A percentile compares a stretch with the other conserved stretches of the same genome.
Evolutionary conservation across 2,797 vertebrate species (phyloP).

Genomic region (Alauda arvensis): DNA sequence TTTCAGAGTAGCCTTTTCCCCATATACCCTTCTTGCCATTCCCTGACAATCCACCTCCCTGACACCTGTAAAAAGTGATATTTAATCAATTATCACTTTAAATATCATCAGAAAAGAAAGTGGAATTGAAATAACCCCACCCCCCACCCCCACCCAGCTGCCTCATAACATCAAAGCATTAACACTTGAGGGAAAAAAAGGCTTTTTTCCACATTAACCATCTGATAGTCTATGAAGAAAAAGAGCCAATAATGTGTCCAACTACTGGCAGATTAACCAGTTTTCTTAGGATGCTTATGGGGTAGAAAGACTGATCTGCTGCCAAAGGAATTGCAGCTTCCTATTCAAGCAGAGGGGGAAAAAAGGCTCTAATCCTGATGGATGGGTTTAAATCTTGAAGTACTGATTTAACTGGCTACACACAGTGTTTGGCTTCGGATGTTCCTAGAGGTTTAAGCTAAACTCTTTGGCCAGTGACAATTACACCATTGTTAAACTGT

Average conservation of each 20-base stretch:
- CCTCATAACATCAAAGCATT: background rate
- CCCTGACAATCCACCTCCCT: background rate
- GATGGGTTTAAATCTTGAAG: background rate
- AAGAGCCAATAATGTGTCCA: background rate
- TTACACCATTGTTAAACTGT: background rate
- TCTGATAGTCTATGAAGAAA: background rate
- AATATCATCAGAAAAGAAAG: background rate
- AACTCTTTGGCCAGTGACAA: background rate
- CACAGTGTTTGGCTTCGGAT: background rate
- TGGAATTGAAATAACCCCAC: background rate
- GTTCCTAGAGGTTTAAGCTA: background rate
- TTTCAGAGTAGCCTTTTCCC: background rate
- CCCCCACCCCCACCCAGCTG: background rate
- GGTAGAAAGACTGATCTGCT: background rate
- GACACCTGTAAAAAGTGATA: background rate
- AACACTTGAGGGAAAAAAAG: background rate
- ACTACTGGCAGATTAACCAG: background rate
- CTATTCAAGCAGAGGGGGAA: background rate
- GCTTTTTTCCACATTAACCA: background rate
- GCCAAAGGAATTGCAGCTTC: background rate
- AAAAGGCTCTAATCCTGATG: background rate
- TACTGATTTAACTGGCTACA: background rate
- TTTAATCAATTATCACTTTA: constrained; percentile 21
- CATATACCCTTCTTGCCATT: background rate
- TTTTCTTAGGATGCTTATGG: background rate